Percentiles rank a stretch among this genome's conserved stretches.
phyloP scores from a whole-genome alignment of 2,113 vertebrate genomes.

The Salvelinus fontinalis region DNA sequence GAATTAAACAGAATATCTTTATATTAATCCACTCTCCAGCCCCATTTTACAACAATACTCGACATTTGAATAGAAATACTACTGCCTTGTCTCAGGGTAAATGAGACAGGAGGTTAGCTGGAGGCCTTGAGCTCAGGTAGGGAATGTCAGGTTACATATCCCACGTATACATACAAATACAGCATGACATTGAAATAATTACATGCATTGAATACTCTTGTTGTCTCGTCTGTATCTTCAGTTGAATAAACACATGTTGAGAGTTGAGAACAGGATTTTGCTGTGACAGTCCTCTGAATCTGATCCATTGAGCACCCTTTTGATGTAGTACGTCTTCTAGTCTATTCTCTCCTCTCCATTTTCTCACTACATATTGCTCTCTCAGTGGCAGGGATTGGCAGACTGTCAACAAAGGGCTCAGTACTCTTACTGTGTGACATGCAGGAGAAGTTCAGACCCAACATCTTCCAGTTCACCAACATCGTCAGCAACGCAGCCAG shows the following conservation, averaged over 20 bases:
- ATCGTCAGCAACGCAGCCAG: constrained; percentile 82
- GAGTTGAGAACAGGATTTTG: background rate
- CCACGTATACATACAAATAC: too few relatives aligned
- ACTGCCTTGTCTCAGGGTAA: constrained; percentile 68
- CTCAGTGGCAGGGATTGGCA: constrained; percentile 72
- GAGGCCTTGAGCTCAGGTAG: constrained; percentile 48
- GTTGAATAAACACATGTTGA: background rate
- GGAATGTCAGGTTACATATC: constrained; percentile 33
- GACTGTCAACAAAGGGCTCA: constrained; percentile 70
- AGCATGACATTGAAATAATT: too few relatives aligned
- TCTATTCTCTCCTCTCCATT: background rate
- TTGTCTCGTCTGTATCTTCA: too few relatives aligned
- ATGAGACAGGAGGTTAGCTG: constrained; percentile 48
- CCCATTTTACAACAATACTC: constrained; percentile 36
- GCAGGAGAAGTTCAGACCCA: constrained; percentile 87
- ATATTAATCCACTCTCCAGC: constrained; percentile 53
- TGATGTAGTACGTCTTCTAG: too few relatives aligned
- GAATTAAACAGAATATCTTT: constrained; percentile 51
- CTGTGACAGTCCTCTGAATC: background rate
- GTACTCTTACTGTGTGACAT: constrained; percentile 89
- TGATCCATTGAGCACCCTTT: too few relatives aligned
- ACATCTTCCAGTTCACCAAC: constrained; percentile 80
- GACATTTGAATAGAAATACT: constrained; percentile 71
- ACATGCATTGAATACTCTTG: too few relatives aligned
- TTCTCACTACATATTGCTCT: background rate